Percentiles rank a stretch among this genome's conserved stretches.
phyloP scores from a whole-genome alignment of 2,113 vertebrate genomes.

The Oncorhynchus gorbuscha region DNA sequence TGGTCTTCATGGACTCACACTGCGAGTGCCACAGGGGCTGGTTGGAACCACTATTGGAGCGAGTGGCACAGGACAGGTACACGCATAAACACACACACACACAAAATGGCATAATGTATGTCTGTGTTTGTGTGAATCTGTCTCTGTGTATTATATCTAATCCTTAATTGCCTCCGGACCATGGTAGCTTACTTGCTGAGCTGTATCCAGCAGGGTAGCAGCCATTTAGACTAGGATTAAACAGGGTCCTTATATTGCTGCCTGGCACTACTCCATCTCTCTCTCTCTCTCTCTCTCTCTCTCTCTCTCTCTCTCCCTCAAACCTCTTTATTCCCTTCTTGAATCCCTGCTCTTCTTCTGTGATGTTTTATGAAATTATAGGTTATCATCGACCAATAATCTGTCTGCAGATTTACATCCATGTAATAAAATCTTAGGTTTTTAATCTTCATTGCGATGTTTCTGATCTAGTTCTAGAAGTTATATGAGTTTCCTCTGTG shows the following conservation, averaged over 20 bases:
- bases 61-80: constrained; percentile 83
- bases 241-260: constrained; percentile 40
- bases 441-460: no score
- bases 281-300: constrained; percentile 14
- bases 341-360: no score
- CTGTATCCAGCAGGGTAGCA: constrained; percentile 42
- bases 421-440: no score
- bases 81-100: no score
- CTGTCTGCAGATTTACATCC: no score
- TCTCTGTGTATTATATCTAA: neutral
- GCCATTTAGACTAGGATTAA: constrained; percentile 57
- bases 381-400: no score
- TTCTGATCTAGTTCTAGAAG: no score
- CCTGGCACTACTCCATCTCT: constrained; percentile 41
- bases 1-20: constrained; percentile 90
- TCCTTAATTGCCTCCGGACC: neutral
- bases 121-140: neutral
- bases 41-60: constrained; percentile 88
- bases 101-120: neutral
- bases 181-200: no score
- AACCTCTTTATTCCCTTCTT: no score
- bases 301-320: constrained; percentile 19
- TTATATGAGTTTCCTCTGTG: neutral
- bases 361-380: no score
- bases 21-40: constrained; percentile 87